Evolutionary conservation across 1,140 invertebrate genomes (phyloP).

Genomic region (Tribolium castaneum): DNA sequence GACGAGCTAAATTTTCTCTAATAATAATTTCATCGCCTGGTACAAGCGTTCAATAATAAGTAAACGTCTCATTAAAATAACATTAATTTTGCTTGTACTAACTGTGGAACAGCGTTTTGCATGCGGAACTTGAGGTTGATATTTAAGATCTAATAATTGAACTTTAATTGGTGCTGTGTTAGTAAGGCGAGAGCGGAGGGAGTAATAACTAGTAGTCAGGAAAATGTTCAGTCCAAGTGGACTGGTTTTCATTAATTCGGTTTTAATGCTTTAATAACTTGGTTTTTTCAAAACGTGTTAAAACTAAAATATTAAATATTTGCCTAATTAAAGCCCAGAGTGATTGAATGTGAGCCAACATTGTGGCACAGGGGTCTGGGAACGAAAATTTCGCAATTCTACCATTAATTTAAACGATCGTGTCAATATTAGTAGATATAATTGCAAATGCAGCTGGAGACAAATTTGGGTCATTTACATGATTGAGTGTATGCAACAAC

Average conservation of each 20-base stretch:
- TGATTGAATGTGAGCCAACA: neutral
- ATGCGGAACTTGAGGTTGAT: neutral
- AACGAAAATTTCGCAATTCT: conserved; percentile 10
- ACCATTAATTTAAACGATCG: conserved; percentile 29
- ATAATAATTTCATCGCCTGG: neutral
- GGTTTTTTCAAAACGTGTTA: neutral
- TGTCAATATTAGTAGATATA: conserved; percentile 33
- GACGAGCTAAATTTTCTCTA: neutral
- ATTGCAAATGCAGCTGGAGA: conserved; percentile 30
- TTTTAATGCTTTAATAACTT: no score
- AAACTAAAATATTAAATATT: neutral
- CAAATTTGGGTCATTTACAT: conserved; percentile 34
- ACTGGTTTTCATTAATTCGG: no score
- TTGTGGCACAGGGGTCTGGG: neutral
- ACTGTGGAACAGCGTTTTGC: neutral
- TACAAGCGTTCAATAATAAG: neutral
- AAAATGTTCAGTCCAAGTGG: neutral
- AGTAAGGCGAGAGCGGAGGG: neutral
- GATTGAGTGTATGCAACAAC: conserved; percentile 27
- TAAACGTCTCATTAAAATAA: neutral
- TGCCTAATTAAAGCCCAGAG: neutral
- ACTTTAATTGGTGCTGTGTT: neutral
- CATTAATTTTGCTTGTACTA: neutral
- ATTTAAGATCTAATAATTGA: neutral
- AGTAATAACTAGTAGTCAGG: neutral